These are phyloP conservation scores for Uloborus diversus DNA, from an alignment of 1,140 invertebrate genomes.

Conservation along the genomic window DNA sequence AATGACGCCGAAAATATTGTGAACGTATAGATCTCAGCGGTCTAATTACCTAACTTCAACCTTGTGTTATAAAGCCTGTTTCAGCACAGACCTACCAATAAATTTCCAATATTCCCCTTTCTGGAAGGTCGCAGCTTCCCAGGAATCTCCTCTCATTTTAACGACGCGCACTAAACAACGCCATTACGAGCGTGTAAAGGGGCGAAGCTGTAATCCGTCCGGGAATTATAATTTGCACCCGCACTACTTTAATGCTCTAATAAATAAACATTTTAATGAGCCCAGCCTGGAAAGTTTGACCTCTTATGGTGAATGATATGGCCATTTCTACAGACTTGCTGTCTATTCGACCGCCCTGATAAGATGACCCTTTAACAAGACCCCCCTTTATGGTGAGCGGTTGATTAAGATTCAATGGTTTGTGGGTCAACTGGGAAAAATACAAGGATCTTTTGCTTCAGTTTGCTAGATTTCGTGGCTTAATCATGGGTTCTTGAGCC, in stretches of 20 bases:
- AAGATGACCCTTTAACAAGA: background rate
- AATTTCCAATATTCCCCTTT: slow-evolving; percentile 6
- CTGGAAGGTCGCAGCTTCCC: background rate
- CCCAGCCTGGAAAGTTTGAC: background rate
- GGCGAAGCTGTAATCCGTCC: slow-evolving; percentile 19
- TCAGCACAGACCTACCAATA: background rate
- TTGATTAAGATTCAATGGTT: slow-evolving; percentile 34
- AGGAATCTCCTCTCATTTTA: slow-evolving; percentile 2
- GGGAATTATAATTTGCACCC: slow-evolving; percentile 41
- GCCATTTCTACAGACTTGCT: background rate
- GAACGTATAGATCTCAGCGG: background rate
- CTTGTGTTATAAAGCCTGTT: background rate
- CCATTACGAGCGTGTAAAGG: slow-evolving; percentile 29
- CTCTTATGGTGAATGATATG: slow-evolving; percentile 10
- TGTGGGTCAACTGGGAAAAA: background rate
- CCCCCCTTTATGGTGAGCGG: background rate
- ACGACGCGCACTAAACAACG: slow-evolving; percentile 23
- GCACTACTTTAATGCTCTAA: slow-evolving; percentile 38
- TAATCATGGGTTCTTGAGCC: slow-evolving; percentile 4
- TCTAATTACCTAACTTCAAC: background rate
- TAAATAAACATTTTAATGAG: slow-evolving; percentile 44
- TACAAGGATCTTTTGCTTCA: background rate
- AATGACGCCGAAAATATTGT: no score
- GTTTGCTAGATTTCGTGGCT: background rate
- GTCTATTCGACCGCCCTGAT: background rate